A percentile compares a stretch with the other conserved stretches of the same genome.
These are phyloP conservation scores for Gambusia yucatana DNA, from an alignment of 2,797 vertebrate genomes.

Conservation along the genomic window DNA sequence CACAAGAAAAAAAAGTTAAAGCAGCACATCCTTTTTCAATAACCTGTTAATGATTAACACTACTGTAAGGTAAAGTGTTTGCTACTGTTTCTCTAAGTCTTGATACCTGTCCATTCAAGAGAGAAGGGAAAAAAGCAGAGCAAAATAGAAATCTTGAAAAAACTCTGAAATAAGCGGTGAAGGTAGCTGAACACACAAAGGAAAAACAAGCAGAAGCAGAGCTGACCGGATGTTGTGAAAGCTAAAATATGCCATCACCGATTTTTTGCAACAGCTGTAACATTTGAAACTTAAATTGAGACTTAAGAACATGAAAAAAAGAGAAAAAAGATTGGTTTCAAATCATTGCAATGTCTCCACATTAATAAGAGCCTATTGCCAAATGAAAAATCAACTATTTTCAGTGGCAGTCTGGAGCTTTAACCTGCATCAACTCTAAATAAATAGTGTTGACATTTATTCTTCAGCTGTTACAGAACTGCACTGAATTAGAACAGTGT, in stretches of 20 bases:
- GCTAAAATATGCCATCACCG: not conserved
- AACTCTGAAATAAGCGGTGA: not conserved
- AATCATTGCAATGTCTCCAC: not conserved
- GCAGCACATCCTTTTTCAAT: not conserved
- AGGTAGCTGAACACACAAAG: not conserved
- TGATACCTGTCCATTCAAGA: not conserved
- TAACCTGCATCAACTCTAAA: constrained; percentile 12
- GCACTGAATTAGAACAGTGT: constrained; percentile 11
- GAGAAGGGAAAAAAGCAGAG: not conserved
- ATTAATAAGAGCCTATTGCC: not conserved
- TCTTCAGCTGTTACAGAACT: constrained; percentile 11
- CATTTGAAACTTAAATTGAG: not conserved
- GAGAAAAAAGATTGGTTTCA: not conserved
- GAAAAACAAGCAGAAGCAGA: not conserved
- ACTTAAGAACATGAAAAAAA: not conserved
- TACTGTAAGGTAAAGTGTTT: not conserved
- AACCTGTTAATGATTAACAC: not conserved
- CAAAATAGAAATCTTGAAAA: not conserved
- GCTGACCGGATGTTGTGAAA: not conserved
- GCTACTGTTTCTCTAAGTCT: not conserved
- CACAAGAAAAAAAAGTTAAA: not conserved
- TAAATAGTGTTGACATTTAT: constrained; percentile 15
- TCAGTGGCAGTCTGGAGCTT: not conserved
- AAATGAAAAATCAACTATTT: not conserved
- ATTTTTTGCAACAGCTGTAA: not conserved